These are phyloP conservation scores for Cremastobaeus sp. DNA, from an alignment of 2,888 invertebrate species.

Conservation along the genomic window DNA sequence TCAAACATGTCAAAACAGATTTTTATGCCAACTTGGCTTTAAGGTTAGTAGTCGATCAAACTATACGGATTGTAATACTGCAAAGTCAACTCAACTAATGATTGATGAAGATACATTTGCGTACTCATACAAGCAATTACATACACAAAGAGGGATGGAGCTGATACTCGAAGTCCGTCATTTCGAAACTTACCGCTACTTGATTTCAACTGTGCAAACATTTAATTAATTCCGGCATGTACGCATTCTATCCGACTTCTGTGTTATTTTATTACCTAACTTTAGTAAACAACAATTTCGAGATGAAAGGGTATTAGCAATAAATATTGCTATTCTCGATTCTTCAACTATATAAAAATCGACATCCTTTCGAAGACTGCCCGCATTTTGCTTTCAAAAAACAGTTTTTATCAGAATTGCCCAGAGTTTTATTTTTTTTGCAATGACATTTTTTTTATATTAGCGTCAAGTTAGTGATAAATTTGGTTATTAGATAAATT, in stretches of 20 bases:
- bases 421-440: too few relatives aligned
- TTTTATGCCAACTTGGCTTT: too few relatives aligned
- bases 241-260: constrained; percentile 26
- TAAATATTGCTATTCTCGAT: too few relatives aligned
- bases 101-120: constrained; percentile 40
- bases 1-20: too few relatives aligned
- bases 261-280: constrained; percentile 24
- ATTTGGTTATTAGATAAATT: too few relatives aligned
- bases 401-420: too few relatives aligned
- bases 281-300: constrained; percentile 17
- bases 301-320: constrained; percentile 5
- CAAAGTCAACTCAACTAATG: constrained; percentile 39
- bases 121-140: constrained; percentile 29
- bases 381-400: too few relatives aligned
- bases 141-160: constrained; percentile 21
- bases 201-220: constrained; percentile 30
- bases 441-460: too few relatives aligned
- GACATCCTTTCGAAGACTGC: too few relatives aligned
- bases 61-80: constrained; percentile 6
- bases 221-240: constrained; percentile 40
- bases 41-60: too few relatives aligned
- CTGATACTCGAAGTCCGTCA: constrained; percentile 45
- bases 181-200: constrained; percentile 29
- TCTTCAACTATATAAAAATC: too few relatives aligned
- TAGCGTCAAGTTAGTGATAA: too few relatives aligned